Conservation (phyloP, 37 sponge, comb jelly and placozoan genomes). For the Spongilla lacustris region DNA sequence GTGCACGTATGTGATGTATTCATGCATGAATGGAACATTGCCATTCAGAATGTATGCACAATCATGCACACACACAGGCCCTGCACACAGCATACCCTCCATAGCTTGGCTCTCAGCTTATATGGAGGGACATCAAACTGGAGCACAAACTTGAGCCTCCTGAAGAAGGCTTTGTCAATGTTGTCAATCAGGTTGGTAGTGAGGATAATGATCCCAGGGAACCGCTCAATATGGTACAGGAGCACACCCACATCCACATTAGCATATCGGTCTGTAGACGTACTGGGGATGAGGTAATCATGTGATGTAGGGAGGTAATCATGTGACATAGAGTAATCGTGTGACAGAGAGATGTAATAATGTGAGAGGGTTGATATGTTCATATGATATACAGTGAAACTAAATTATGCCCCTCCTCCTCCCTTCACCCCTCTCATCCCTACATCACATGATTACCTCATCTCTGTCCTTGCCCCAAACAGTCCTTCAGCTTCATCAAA, state of each 20-base stretch:
- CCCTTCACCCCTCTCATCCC: too few species aligned
- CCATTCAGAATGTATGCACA: too few species aligned
- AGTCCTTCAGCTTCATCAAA: slow-evolving; percentile 91
- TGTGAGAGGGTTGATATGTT: too few species aligned
- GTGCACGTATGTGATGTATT: background rate
- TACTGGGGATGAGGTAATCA: slow-evolving; percentile 18
- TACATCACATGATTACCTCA: slow-evolving; percentile 45
- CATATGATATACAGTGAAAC: too few species aligned
- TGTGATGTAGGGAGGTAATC: too few species aligned
- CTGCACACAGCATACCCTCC: slow-evolving; percentile 62
- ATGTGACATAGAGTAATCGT: too few species aligned
- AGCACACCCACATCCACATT: slow-evolving; percentile 89
- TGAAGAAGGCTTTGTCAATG: slow-evolving; percentile 88
- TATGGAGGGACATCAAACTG: slow-evolving; percentile 60
- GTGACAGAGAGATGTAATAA: too few species aligned
- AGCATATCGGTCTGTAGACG: slow-evolving; percentile 81
- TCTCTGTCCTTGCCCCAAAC: slow-evolving; percentile 76
- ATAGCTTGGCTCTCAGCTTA: slow-evolving; percentile 55
- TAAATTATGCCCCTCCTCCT: too few species aligned
- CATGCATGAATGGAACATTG: too few species aligned
- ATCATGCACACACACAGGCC: too few species aligned
- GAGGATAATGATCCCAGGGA: slow-evolving; percentile 85
- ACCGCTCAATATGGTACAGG: slow-evolving; percentile 85
- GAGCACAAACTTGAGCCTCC: slow-evolving; percentile 76
- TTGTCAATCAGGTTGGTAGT: slow-evolving; percentile 90